Conservation (phyloP, 2,888 invertebrate genomes). For the Troides oblongomaculatus region DNA sequence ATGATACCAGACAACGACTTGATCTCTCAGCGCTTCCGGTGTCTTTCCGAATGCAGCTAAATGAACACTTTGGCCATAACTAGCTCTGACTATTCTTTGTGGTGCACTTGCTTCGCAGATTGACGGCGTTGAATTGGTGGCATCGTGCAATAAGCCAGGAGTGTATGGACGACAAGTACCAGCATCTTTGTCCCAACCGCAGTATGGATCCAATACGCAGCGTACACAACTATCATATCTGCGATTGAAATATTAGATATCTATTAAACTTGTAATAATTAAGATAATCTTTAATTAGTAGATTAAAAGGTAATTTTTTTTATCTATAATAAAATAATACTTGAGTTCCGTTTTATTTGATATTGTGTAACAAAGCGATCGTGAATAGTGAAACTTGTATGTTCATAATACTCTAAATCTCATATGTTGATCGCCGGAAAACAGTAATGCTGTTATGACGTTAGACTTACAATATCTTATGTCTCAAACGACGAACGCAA, state of each 20-base stretch:
- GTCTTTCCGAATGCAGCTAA: slow-evolving; percentile 77
- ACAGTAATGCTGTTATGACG: too few species aligned
- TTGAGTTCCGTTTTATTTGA: too few species aligned
- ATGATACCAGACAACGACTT: slow-evolving; percentile 75
- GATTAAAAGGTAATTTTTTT: background rate
- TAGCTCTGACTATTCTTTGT: slow-evolving; percentile 78
- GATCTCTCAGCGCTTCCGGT: slow-evolving; percentile 71
- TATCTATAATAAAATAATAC: too few species aligned
- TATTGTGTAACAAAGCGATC: too few species aligned
- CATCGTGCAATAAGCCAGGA: slow-evolving; percentile 80
- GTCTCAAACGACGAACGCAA: too few species aligned
- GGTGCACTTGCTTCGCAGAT: slow-evolving; percentile 80
- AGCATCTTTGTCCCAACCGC: slow-evolving; percentile 84
- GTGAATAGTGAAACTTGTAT: too few species aligned
- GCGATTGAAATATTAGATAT: slow-evolving; percentile 16
- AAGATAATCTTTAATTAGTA: background rate
- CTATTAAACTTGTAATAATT: background rate
- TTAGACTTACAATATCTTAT: too few species aligned
- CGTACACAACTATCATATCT: slow-evolving; percentile 82
- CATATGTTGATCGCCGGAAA: too few species aligned
- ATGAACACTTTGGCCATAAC: slow-evolving; percentile 82
- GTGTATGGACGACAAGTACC: slow-evolving; percentile 79
- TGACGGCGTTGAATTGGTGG: slow-evolving; percentile 80
- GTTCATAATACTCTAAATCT: too few species aligned
- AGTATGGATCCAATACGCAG: slow-evolving; percentile 84